These are phyloP conservation scores for Xylota sylvarum DNA, from an alignment of 2,888 invertebrate species.

Conservation along the genomic window DNA sequence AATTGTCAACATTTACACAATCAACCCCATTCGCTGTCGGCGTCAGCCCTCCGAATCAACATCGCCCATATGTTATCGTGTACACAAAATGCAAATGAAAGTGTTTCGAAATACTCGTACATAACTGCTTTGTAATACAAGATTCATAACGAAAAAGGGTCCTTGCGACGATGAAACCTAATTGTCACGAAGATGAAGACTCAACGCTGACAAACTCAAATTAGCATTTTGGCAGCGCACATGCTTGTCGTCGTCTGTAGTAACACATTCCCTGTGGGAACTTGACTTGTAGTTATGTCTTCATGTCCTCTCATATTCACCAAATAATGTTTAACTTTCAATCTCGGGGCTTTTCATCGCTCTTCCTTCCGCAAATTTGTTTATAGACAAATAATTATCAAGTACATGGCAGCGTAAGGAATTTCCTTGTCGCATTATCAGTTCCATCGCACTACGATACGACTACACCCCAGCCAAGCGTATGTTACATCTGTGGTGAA, in stretches of 20 bases:
- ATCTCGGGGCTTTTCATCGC: conserved; percentile 41
- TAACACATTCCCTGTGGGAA: conserved; percentile 24
- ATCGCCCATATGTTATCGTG: conserved; percentile 32
- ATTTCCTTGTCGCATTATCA: conserved; percentile 69
- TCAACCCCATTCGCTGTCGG: conserved; percentile 3
- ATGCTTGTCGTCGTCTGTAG: conserved; percentile 29
- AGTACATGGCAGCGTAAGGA: conserved; percentile 60
- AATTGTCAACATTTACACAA: conserved; percentile 68
- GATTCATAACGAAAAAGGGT: conserved; percentile 20
- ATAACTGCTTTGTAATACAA: conserved; percentile 53
- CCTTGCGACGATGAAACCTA: neutral
- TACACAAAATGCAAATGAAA: conserved; percentile 55
- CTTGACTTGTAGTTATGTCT: conserved; percentile 36
- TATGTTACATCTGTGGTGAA: conserved; percentile 6
- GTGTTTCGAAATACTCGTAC: conserved; percentile 47
- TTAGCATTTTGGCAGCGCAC: conserved; percentile 42
- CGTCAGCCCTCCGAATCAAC: conserved; percentile 13
- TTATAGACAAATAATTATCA: conserved; percentile 67
- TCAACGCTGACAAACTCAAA: conserved; percentile 38
- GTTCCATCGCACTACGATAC: conserved; percentile 32
- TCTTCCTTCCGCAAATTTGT: conserved; percentile 53
- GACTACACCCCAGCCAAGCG: neutral
- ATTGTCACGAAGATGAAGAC: conserved; percentile 21
- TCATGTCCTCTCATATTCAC: conserved; percentile 34
- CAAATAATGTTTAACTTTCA: conserved; percentile 48